These are phyloP conservation scores for Mesaphorura yosii DNA, from an alignment of 1,140 invertebrate species.

Conservation along the genomic window DNA sequence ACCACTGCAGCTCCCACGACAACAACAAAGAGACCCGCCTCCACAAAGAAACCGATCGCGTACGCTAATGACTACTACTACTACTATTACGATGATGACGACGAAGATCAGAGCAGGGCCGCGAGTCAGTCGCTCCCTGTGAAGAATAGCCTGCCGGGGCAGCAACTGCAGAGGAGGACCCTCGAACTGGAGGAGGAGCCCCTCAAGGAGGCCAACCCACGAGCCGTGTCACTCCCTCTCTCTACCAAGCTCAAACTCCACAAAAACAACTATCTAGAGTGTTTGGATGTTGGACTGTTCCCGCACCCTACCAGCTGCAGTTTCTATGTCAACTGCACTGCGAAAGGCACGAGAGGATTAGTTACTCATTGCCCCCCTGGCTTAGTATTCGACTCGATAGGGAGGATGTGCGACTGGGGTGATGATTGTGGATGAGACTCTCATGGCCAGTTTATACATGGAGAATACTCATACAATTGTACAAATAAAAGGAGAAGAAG, in stretches of 20 bases:
- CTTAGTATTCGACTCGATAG: slow-evolving; percentile 71
- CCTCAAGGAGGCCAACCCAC: slow-evolving; percentile 5
- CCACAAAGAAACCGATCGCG: slow-evolving; percentile 33
- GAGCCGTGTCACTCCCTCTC: slow-evolving; percentile 35
- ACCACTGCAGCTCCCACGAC: slow-evolving; percentile 9
- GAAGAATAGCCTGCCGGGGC: too few relatives aligned
- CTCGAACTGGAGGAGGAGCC: slow-evolving; percentile 6
- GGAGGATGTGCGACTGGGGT: slow-evolving; percentile 83
- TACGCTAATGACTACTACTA: slow-evolving; percentile 33
- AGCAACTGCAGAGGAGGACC: slow-evolving; percentile 37
- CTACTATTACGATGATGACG: slow-evolving; percentile 39
- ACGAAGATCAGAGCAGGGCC: slow-evolving; percentile 39
- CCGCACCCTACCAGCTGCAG: slow-evolving; percentile 74
- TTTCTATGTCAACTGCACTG: slow-evolving; percentile 76
- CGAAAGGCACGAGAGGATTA: slow-evolving; percentile 69
- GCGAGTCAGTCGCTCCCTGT: slow-evolving; percentile 28
- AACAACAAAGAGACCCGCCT: slow-evolving; percentile 16
- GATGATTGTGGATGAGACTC: too few relatives aligned
- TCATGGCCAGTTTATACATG: too few relatives aligned
- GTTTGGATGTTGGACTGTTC: slow-evolving; percentile 74
- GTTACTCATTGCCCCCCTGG: slow-evolving; percentile 74
- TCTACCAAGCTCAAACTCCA: slow-evolving; percentile 49
- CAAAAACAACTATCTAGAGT: slow-evolving; percentile 55
- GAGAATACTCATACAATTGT: too few relatives aligned
- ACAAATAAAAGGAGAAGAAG: too few relatives aligned